Percentiles rank a stretch among this genome's conserved stretches.
These are phyloP conservation scores for Moxostoma hubbsi DNA, from an alignment of 2,797 vertebrate genomes.

Conservation along the genomic window DNA sequence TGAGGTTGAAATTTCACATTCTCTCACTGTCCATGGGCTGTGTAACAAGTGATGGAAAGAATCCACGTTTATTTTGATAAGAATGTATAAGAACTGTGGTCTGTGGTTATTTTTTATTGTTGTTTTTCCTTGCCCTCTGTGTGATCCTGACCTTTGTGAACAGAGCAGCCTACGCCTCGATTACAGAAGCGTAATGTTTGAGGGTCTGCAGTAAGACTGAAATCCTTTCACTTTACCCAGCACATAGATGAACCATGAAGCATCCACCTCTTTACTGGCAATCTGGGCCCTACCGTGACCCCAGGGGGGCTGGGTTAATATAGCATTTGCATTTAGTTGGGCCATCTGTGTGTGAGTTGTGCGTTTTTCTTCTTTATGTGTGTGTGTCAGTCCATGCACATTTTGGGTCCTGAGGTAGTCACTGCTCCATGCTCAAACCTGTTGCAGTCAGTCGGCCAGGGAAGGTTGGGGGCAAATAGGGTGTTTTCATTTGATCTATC, in stretches of 20 bases:
- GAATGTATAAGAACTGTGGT: slow-evolving; percentile 65
- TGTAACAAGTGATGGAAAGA: slow-evolving; percentile 51
- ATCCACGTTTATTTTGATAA: slow-evolving; percentile 45
- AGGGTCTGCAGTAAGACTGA: slow-evolving; percentile 77
- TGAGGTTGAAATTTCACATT: slow-evolving; percentile 51
- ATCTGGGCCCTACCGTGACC: slow-evolving; percentile 73
- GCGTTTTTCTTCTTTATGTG: slow-evolving; percentile 44
- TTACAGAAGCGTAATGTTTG: slow-evolving; percentile 39
- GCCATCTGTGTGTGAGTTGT: slow-evolving; percentile 76
- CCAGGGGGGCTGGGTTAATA: slow-evolving; percentile 77
- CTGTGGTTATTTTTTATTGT: slow-evolving; percentile 49
- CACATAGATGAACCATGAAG: slow-evolving; percentile 84
- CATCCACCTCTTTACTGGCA: slow-evolving; percentile 82
- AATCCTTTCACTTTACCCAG: slow-evolving; percentile 82
- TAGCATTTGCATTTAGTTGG: slow-evolving; percentile 78
- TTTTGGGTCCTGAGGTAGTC: slow-evolving; percentile 46
- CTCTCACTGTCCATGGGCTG: slow-evolving; percentile 12
- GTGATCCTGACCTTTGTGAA: slow-evolving; percentile 64
- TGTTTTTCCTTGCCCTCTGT: slow-evolving; percentile 61
- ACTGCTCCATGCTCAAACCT: slow-evolving; percentile 56
- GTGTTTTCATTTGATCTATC: slow-evolving; percentile 77
- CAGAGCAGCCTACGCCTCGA: slow-evolving; percentile 61
- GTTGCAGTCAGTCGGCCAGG: slow-evolving; percentile 60
- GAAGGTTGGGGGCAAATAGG: slow-evolving; percentile 48
- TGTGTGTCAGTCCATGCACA: slow-evolving; percentile 29